Base-by-base conservation (phyloP, 2,888 invertebrate genomes). In the Microdon myrmicae region DNA sequence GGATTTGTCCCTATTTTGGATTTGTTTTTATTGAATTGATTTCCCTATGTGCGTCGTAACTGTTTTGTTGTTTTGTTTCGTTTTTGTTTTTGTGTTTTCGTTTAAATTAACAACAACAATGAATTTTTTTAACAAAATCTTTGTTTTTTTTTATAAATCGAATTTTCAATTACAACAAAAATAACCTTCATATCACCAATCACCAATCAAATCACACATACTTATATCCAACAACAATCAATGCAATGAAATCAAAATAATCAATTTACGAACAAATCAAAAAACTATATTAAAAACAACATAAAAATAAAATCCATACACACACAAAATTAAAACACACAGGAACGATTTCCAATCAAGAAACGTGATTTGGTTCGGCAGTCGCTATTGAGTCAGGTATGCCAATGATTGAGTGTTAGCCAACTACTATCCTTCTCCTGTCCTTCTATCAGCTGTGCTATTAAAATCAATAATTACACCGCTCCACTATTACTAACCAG, bases 261-360 rank as follows among this genome's bases (percentile, higher is more conserved):
- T n/a, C n/a, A n/a, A n/a, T 26, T 26, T 26, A 6, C 3, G 4
- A 5, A 26, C 12, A 4, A 26, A 3, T 10, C 12, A 3, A 25
- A 25, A 37, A 34, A 43, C 25, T 29, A 54, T 35, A 66, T 45
- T 25, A 25, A 25, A 58, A 47, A 38, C 48, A 55, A 60, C 54
- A 64, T 41, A 54, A 38, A 23, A 9, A 14, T 35, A 22, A 23
- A 14, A 43, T 26, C 55, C 43, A 59, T 35, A 55, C 28, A 12
- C 19, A 55, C 37, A 48, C 35, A 37, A 47, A 23, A 34, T 13
- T 23, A 53, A 35, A 38, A 59, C 47, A 68, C 54, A 85, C 86
- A 87, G 86, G 88, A 88, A 85, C 86, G 85, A 83, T 88, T 87
- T 84, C 88, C 89, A 79, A 87, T 87, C 85, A 89, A 89, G 87